These are phyloP conservation scores for Acanthopagrus latus DNA, from an alignment of 2,797 vertebrate species.

Conservation along the genomic window DNA sequence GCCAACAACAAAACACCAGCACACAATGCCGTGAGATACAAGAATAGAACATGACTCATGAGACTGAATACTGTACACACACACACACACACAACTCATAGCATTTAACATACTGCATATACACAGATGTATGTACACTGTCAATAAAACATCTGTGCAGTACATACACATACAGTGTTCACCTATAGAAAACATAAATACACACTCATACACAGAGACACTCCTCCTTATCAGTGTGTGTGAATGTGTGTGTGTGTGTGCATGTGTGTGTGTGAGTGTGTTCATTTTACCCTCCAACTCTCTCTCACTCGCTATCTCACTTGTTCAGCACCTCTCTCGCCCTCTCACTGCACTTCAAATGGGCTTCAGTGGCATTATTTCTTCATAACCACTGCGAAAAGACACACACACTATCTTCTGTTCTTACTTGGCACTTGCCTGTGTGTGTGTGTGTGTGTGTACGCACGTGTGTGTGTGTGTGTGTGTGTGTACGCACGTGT, in stretches of 20 bases:
- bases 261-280: conserved; percentile 10
- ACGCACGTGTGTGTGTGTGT: neutral
- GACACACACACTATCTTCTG: conserved; percentile 5
- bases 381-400: conserved; percentile 22
- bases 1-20: conserved; percentile 2
- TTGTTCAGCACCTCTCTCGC: conserved; percentile 1
- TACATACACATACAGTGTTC: neutral
- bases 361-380: conserved; percentile 36
- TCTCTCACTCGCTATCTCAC: neutral
- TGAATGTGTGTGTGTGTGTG: conserved; percentile 8
- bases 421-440: conserved; percentile 6
- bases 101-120: neutral
- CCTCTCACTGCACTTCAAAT: conserved; percentile 35
- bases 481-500: conserved; percentile 1
- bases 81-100: neutral
- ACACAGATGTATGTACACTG: neutral
- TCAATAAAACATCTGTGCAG: neutral
- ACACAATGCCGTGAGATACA: conserved; percentile 25
- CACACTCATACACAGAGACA: conserved; percentile 4
- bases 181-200: neutral
- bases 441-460: conserved; percentile 4
- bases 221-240: neutral
- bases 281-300: conserved; percentile 24
- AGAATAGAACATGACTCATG: conserved; percentile 59
- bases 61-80: neutral